Conservation (phyloP, 2,113 vertebrate species). For the Triplophysa tibetana region DNA sequence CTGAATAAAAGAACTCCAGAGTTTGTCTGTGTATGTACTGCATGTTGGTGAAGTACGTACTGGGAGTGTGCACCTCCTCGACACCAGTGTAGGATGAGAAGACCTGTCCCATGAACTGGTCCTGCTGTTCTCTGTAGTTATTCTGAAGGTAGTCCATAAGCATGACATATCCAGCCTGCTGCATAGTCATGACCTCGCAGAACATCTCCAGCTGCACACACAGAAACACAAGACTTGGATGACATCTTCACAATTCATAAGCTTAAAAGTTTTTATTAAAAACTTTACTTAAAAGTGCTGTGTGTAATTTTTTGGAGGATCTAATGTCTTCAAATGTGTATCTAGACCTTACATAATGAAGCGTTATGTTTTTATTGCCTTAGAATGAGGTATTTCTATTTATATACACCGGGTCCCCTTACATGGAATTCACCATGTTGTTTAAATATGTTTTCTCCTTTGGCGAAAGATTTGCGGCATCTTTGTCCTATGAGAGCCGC, state of each 20-base stretch:
- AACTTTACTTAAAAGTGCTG: neutral
- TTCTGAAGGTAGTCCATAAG: slow-evolving; percentile 98
- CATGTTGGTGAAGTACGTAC: slow-evolving; percentile 66
- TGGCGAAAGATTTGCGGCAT: no score
- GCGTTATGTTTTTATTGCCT: no score
- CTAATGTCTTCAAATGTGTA: no score
- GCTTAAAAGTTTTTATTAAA: neutral
- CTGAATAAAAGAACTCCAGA: neutral
- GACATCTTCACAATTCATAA: neutral
- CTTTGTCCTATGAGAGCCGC: no score
- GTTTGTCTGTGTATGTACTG: slow-evolving; percentile 17
- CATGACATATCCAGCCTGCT: slow-evolving; percentile 95
- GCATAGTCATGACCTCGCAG: slow-evolving; percentile 98
- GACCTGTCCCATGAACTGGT: slow-evolving; percentile 89
- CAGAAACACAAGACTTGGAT: slow-evolving; percentile 39
- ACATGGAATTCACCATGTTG: no score
- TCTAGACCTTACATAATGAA: no score
- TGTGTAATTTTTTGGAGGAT: no score
- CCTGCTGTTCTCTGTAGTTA: slow-evolving; percentile 90
- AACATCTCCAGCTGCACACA: slow-evolving; percentile 84
- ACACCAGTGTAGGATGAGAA: slow-evolving; percentile 95
- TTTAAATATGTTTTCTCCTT: no score
- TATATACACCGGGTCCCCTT: no score
- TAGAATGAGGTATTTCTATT: no score
- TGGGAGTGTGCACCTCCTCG: slow-evolving; percentile 88